Conservation (phyloP, 2,888 invertebrate genomes). For the Bursaphelenchus okinawaensis region DNA sequence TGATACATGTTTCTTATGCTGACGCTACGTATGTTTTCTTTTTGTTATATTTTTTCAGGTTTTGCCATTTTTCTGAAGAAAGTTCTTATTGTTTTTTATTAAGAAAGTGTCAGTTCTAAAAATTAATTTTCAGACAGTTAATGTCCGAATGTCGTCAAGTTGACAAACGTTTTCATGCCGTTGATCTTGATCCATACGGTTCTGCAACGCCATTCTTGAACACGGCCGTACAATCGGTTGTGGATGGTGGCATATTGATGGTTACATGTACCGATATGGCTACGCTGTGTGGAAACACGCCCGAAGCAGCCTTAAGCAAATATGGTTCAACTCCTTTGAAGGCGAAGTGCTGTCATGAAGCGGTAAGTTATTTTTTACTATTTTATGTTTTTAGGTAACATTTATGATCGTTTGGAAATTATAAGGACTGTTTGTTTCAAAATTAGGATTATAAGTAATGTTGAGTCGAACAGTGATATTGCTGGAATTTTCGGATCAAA, state of each 20-base stretch:
- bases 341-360: slow-evolving; percentile 85
- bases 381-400: not conserved
- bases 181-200: slow-evolving; percentile 93
- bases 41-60: slow-evolving; percentile 1
- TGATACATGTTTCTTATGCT: slow-evolving; percentile 72
- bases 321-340: slow-evolving; percentile 85
- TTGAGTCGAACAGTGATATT: too few relatives aligned
- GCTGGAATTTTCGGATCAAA: too few relatives aligned
- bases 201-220: slow-evolving; percentile 87
- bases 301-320: slow-evolving; percentile 85
- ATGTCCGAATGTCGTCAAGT: slow-evolving; percentile 74
- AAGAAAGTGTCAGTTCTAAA: too few relatives aligned
- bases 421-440: too few relatives aligned
- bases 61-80: not conserved
- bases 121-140: slow-evolving; percentile 67
- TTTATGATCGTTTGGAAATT: too few relatives aligned
- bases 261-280: slow-evolving; percentile 95
- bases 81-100: not conserved
- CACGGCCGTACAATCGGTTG: slow-evolving; percentile 68
- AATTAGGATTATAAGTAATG: too few relatives aligned
- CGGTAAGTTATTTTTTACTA: slow-evolving; percentile 64
- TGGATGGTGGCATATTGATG: slow-evolving; percentile 67
- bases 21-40: slow-evolving; percentile 73
- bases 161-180: slow-evolving; percentile 72
- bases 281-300: slow-evolving; percentile 85